These are phyloP conservation scores for Helogale parvula DNA, from an alignment of 2,113 vertebrate genomes.

Conservation along the genomic window DNA sequence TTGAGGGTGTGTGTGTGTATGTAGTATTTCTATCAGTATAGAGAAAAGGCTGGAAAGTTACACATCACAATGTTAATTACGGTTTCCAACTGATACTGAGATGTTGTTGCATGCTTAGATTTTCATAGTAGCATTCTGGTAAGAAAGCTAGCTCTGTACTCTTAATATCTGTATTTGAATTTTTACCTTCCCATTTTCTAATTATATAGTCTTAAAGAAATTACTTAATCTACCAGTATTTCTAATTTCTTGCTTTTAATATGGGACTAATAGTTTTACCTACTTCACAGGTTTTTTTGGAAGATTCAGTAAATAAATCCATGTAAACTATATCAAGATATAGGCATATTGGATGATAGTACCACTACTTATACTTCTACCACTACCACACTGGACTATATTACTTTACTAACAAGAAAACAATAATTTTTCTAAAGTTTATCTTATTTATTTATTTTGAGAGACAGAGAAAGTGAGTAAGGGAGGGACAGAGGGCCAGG, in stretches of 20 bases:
- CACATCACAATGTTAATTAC: neutral
- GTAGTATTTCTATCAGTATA: neutral
- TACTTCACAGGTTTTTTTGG: neutral
- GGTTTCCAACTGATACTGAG: neutral
- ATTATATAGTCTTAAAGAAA: neutral
- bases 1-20: neutral
- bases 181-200: neutral
- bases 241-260: neutral
- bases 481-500: no score
- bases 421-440: neutral
- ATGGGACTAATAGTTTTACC: neutral
- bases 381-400: neutral
- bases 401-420: constrained; percentile 10
- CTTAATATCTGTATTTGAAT: neutral
- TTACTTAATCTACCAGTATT: neutral
- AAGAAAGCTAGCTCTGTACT: neutral
- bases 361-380: neutral
- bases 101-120: neutral
- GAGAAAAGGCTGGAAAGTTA: neutral
- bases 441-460: no score
- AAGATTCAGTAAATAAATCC: neutral
- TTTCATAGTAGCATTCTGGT: neutral
- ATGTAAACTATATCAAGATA: neutral
- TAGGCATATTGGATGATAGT: neutral
- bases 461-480: no score